phyloP scores from a whole-genome alignment of 2,113 vertebrate genomes.

The Edolisoma coerulescens region DNA sequence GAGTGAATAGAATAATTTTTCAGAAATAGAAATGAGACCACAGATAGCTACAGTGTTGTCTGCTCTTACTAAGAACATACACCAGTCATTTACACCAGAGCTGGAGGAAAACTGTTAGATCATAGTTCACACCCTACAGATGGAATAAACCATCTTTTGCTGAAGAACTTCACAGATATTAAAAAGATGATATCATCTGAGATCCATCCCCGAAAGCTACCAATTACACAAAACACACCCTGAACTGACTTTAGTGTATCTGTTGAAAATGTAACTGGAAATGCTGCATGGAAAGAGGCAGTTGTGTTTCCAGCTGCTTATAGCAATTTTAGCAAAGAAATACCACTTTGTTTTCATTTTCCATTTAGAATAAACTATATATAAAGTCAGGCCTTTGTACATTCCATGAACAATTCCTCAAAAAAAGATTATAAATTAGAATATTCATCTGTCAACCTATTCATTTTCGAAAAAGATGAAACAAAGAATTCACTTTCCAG shows the following conservation, averaged over 20 bases:
- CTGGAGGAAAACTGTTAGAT: neutral
- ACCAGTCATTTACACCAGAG: neutral
- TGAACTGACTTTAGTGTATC: neutral
- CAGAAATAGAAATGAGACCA: neutral
- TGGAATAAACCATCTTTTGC: neutral
- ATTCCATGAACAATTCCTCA: neutral
- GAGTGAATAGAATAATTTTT: neutral
- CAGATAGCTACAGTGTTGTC: neutral
- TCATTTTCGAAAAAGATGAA: neutral
- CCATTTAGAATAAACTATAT: neutral
- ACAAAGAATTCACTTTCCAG: neutral
- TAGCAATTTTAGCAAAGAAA: neutral
- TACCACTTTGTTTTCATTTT: neutral
- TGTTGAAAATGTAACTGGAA: neutral
- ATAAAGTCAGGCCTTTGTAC: neutral
- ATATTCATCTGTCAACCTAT: neutral
- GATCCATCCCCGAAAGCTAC: neutral
- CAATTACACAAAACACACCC: neutral
- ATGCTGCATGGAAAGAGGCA: neutral
- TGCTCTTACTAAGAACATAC: neutral
- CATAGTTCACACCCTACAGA: conserved; percentile 15
- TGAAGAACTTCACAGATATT: neutral
- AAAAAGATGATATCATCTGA: neutral
- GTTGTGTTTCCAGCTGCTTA: neutral
- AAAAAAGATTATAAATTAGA: neutral